Evolutionary conservation across 2,113 vertebrate genomes (phyloP), one percentile per base, ranked within the genome.

Genomic region (Neogale vison): DNA sequence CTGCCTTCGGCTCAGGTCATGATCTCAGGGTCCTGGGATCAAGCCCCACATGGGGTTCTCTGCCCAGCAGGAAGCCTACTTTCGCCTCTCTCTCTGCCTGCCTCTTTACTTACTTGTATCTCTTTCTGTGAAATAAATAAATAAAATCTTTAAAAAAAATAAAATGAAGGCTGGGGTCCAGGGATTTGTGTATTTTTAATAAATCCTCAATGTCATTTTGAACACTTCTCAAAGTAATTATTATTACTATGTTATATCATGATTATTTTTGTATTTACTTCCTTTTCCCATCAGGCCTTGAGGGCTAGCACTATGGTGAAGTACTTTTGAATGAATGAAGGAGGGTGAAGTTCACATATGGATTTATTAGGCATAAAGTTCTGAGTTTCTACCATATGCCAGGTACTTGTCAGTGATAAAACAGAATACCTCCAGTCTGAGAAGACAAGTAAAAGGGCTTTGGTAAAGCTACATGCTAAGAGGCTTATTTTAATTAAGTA

Each of bases 181-280:
- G 65, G 12, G 47, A 69, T 86, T 14, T 77, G 13, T 76, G 59
- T 88, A 65, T 90, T 94, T 96, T 88, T 92, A 86, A 86, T 90
- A 93, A 96, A 91, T 74, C 7, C 1, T 39, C 42, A 93, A 10
- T 67, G 83, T 81, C 2, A 59, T 55, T 85, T 93, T 87, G 29
- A 86, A 57, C 47, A 80, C 13, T 95, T 93, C 23, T 45, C 59
- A 90, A 95, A 89, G 59, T 31, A 79, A 26, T 94, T 95, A 61
- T 93, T 57, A 34, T 47, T 88, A 26, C 26, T 69, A 13, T 59
- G n/a, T 65, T 45, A 21, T 4, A 12, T 74, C 26, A 55, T 57
- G 6, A 72, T 65, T 61, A 59, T 74, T 96, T 83, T 24, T 96
- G 1, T 72, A 90, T 82, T 95, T 84, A 45, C 42, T 86, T 36